phyloP scores from a whole-genome alignment of 2,797 vertebrate genomes.

The Tympanoctomys barrerae region DNA sequence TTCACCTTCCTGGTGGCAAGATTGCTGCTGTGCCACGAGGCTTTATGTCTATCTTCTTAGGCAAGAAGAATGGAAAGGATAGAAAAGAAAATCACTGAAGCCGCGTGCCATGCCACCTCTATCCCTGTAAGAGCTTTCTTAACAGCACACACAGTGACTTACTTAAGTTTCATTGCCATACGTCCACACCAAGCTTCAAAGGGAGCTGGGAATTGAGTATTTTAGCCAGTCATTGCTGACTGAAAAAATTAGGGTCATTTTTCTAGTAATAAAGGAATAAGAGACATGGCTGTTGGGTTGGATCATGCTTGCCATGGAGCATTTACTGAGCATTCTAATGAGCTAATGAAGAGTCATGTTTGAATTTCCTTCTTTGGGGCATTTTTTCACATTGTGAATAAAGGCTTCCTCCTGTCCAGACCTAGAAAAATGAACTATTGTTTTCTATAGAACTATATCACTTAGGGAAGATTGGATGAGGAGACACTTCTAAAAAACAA shows the following conservation, averaged over 20 bases:
- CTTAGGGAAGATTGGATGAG: neutral
- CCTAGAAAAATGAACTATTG: neutral
- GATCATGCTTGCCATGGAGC: neutral
- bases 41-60: neutral
- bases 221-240: neutral
- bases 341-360: neutral
- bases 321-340: neutral
- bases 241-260: neutral
- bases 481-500: neutral
- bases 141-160: neutral
- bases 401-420: neutral
- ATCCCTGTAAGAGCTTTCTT: neutral
- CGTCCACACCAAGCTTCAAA: neutral
- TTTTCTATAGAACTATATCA: neutral
- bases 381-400: slow-evolving; percentile 20
- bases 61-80: neutral
- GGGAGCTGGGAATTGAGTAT: neutral
- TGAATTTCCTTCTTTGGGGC: neutral
- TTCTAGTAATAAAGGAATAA: neutral
- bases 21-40: neutral
- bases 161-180: neutral
- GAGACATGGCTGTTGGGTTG: neutral
- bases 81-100: neutral
- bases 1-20: neutral
- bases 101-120: neutral